A percentile compares a stretch with the other conserved stretches of the same genome.
phyloP scores from a whole-genome alignment of 2,888 invertebrate species.

The Drepana falcataria region DNA sequence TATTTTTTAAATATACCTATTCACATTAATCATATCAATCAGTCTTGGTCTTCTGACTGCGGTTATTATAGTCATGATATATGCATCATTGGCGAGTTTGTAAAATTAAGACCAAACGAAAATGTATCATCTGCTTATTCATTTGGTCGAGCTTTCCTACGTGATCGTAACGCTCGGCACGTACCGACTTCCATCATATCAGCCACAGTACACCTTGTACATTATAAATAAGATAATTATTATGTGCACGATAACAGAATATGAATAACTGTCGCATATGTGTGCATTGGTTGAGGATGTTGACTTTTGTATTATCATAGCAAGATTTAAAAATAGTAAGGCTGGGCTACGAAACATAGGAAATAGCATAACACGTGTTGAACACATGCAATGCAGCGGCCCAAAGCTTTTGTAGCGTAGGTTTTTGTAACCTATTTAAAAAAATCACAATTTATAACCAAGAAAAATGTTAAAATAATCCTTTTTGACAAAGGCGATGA shows the following conservation, averaged over 20 bases:
- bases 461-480: neutral
- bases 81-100: constrained; percentile 28
- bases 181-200: constrained; percentile 47
- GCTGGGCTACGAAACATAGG: neutral
- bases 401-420: constrained; percentile 2
- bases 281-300: constrained; percentile 9
- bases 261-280: constrained; percentile 16
- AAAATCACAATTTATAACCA: neutral
- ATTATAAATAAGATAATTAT: constrained; percentile 33
- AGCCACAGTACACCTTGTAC: constrained; percentile 37
- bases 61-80: too few species aligned
- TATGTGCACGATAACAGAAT: constrained; percentile 31
- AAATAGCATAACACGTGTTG: constrained; percentile 22
- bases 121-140: constrained; percentile 50
- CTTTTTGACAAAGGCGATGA: neutral
- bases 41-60: too few species aligned
- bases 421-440: neutral
- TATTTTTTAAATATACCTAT: too few species aligned
- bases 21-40: too few species aligned
- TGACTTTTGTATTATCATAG: constrained; percentile 7
- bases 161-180: constrained; percentile 41
- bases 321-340: constrained; percentile 9
- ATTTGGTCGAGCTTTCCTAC: constrained; percentile 46
- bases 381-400: constrained; percentile 19
- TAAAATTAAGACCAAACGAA: constrained; percentile 41